Conservation (phyloP, 2,113 vertebrate species). For the Gallinago jamesoni region DNA sequence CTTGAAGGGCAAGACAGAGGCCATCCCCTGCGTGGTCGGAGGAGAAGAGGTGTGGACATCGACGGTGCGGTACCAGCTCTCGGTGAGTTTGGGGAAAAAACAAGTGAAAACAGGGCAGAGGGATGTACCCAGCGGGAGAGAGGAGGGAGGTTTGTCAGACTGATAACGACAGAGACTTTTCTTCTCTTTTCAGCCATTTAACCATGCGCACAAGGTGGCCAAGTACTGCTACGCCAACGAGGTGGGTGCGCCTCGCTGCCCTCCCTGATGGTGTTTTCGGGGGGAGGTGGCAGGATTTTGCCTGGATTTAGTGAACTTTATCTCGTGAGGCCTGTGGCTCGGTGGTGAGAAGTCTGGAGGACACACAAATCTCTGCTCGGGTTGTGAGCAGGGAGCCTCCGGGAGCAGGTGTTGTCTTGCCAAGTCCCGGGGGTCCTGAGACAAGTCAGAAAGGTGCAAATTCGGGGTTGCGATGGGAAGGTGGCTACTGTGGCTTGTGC, state of each 20-base stretch:
- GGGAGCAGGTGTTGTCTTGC: not conserved
- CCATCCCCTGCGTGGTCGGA: slow-evolving; percentile 90
- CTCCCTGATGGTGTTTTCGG: not conserved
- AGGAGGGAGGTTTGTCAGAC: rapidly evolving
- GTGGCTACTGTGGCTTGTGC: not conserved
- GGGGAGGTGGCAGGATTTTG: rapidly evolving
- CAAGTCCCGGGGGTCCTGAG: not conserved
- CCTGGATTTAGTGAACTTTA: not conserved
- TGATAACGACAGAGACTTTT: not conserved
- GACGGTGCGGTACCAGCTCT: slow-evolving; percentile 85
- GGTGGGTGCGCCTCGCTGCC: slow-evolving; percentile 70
- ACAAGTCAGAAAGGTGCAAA: not conserved
- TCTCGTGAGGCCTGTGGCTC: rapidly evolving
- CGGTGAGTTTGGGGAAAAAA: slow-evolving; percentile 76
- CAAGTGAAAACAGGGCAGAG: not conserved
- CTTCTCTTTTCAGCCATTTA: slow-evolving; percentile 84
- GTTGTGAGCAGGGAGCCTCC: not conserved
- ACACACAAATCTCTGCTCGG: rapidly evolving
- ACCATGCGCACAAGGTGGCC: slow-evolving; percentile 90
- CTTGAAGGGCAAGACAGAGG: slow-evolving; percentile 83
- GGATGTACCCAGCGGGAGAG: not conserved
- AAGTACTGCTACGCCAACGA: slow-evolving; percentile 96
- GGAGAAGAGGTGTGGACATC: slow-evolving; percentile 91
- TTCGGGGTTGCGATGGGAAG: not conserved
- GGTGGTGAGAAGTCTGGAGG: not conserved